Percentiles rank a stretch among this genome's conserved stretches.
Evolutionary conservation across 2,113 vertebrate genomes (phyloP).

Genomic region (Paralichthys olivaceus): DNA sequence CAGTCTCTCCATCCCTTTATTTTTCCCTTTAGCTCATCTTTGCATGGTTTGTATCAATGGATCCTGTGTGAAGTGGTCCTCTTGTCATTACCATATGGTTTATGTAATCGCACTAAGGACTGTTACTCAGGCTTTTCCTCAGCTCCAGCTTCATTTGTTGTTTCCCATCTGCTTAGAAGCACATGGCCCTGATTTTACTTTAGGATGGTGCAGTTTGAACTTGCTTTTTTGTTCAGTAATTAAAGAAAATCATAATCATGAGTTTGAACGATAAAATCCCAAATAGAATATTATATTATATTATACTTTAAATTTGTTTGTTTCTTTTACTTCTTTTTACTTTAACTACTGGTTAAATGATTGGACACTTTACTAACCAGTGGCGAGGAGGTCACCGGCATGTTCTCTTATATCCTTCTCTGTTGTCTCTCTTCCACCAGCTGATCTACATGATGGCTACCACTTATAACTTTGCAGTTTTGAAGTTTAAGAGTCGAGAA

Average conservation of each 20-base stretch:
- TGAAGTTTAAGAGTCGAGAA: conserved; percentile 99
- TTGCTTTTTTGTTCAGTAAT: not conserved
- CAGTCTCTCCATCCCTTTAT: conserved; percentile 24
- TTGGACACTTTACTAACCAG: conserved; percentile 54
- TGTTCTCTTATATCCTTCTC: conserved; percentile 88
- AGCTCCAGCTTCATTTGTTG: conserved; percentile 58
- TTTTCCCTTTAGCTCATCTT: conserved; percentile 44
- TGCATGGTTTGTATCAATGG: conserved; percentile 62
- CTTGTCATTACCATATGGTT: conserved; percentile 63
- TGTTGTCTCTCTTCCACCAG: conserved; percentile 97
- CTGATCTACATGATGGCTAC: conserved; percentile 99
- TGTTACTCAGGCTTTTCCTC: conserved; percentile 46
- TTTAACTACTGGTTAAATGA: conserved; percentile 42
- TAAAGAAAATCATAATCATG: not conserved
- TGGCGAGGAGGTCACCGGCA: conserved; percentile 55
- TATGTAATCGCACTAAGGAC: conserved; percentile 41
- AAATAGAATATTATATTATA: not conserved
- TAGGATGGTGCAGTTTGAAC: conserved; percentile 7
- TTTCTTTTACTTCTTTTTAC: not conserved
- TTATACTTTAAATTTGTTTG: not conserved
- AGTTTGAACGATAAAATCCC: not conserved
- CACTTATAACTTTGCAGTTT: conserved; percentile 99
- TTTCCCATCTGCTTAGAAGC: conserved; percentile 58
- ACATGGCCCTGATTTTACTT: conserved; percentile 34
- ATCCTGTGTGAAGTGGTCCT: conserved; percentile 49